A percentile compares a stretch with the other conserved stretches of the same genome.
Conservation (phyloP, 2,113 vertebrate species). For the Austrofundulus limnaeus region DNA sequence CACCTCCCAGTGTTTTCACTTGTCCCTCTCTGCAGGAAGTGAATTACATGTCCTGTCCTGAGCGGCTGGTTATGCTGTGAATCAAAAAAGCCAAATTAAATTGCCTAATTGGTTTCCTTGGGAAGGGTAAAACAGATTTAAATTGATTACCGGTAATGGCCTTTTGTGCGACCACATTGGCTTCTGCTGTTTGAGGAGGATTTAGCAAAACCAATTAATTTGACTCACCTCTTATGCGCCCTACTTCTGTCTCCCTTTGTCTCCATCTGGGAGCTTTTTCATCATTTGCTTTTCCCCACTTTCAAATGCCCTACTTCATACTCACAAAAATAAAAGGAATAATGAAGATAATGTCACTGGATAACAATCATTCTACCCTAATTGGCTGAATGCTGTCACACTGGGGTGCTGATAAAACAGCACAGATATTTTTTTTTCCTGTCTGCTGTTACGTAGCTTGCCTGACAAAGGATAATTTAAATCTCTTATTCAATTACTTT, state of each 20-base stretch:
- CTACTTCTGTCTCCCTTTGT: constrained; percentile 57
- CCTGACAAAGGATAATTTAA: constrained; percentile 54
- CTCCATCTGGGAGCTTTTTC: constrained; percentile 57
- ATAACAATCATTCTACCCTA: constrained; percentile 58
- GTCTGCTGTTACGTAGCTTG: constrained; percentile 18
- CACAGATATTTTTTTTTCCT: constrained; percentile 13
- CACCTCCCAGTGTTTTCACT: constrained; percentile 64
- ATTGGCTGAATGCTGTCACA: constrained; percentile 54
- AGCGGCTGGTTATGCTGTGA: constrained; percentile 65
- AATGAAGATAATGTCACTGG: constrained; percentile 42
- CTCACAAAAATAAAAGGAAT: constrained; percentile 40
- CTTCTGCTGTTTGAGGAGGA: constrained; percentile 75
- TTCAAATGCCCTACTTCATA: constrained; percentile 43
- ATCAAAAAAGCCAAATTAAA: constrained; percentile 79
- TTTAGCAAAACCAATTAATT: constrained; percentile 82
- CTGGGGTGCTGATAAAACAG: constrained; percentile 28
- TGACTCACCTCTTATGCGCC: constrained; percentile 58
- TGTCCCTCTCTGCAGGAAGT: constrained; percentile 61
- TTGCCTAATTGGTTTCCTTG: constrained; percentile 80
- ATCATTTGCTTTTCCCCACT: constrained; percentile 41
- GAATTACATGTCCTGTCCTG: constrained; percentile 62
- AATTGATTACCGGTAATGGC: constrained; percentile 81
- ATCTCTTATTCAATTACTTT: constrained; percentile 52
- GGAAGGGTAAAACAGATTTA: constrained; percentile 79
- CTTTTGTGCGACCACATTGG: constrained; percentile 74